A percentile compares a stretch with the other conserved stretches of the same genome.
Evolutionary conservation across 2,888 invertebrate species (phyloP).

Genomic region (Eupithecia dodoneata): DNA sequence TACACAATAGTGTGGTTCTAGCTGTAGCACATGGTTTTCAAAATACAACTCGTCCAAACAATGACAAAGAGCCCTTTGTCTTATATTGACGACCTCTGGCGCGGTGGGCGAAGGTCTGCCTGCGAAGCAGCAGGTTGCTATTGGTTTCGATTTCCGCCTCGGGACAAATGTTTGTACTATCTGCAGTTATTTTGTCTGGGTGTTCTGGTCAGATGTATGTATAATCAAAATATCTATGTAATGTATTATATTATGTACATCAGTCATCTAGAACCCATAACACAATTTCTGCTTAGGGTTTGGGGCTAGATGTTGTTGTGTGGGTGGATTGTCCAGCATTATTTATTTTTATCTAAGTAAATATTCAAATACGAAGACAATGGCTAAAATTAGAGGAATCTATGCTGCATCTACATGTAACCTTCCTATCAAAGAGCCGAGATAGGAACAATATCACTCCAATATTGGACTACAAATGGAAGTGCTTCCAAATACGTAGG

Average conservation of each 20-base stretch:
- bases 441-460: slow-evolving; percentile 45
- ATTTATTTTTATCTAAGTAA: neutral
- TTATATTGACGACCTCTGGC: too few relatives aligned
- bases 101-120: too few relatives aligned
- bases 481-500: slow-evolving; percentile 50
- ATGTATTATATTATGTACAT: too few relatives aligned
- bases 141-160: too few relatives aligned
- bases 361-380: neutral
- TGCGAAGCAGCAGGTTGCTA: too few relatives aligned
- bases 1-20: neutral
- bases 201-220: too few relatives aligned
- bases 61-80: too few relatives aligned
- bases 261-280: too few relatives aligned
- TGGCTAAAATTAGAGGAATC: neutral
- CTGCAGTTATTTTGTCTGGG: too few relatives aligned
- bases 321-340: neutral
- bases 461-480: slow-evolving; percentile 59
- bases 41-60: neutral
- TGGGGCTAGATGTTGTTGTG: neutral
- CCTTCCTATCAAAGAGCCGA: slow-evolving; percentile 6
- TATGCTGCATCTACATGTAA: neutral
- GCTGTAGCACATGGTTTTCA: neutral
- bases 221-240: too few relatives aligned
- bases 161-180: too few relatives aligned
- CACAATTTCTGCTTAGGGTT: neutral